Base-by-base conservation (phyloP, 2,113 vertebrate species). In the Seriola quinqueradiata region DNA sequence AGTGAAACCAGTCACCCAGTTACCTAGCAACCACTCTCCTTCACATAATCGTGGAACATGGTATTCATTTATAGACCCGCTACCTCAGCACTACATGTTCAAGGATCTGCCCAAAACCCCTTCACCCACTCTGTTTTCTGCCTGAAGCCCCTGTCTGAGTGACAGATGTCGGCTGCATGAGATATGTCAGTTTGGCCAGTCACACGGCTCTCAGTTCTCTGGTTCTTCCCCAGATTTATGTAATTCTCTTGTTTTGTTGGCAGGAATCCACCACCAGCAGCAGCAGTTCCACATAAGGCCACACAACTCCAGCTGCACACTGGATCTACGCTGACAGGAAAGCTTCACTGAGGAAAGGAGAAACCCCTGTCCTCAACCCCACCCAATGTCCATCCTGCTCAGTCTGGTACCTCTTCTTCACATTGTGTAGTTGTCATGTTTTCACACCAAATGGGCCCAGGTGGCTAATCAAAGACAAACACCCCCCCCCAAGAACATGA, bases 221-320 rank as follows among this genome's bases (percentile, higher is more conserved):
- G 34, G 23, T 50, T 76, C 44, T 23, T 65, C 59, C 60, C 38
- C 32, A 44, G 38, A 10, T 82, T 32, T 60, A 4, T 77, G 38
- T 82, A 13, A 80, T 70, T 85, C 0, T 90, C 32, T 87, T 82
- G 23, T 94, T 55, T 94, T 42, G 0, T 92, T 87, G 3, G 40
- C 92, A 96, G 95, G 94, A 82, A 40, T 95, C 95, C 28, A 93
- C 93, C 61, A 94, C 76, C 85, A 94, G 92, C 88, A 95, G 94
- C 69, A 87, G 91, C 84, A 94, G 94, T 81, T 95, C 95, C 23
- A 87, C 90, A 7, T 95, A 83, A 95, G 80, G 64, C 83, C 85
- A 10, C 54, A 42, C 54, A 42, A 44, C 77, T 52, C 80, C 66
- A 79, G 52, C 71, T 73, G 82, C 10, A 6, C 72, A 57, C 57